A percentile compares a stretch with the other conserved stretches of the same genome.
These are phyloP conservation scores for Carabus problematicus DNA, from an alignment of 2,888 invertebrate genomes.

Conservation along the genomic window DNA sequence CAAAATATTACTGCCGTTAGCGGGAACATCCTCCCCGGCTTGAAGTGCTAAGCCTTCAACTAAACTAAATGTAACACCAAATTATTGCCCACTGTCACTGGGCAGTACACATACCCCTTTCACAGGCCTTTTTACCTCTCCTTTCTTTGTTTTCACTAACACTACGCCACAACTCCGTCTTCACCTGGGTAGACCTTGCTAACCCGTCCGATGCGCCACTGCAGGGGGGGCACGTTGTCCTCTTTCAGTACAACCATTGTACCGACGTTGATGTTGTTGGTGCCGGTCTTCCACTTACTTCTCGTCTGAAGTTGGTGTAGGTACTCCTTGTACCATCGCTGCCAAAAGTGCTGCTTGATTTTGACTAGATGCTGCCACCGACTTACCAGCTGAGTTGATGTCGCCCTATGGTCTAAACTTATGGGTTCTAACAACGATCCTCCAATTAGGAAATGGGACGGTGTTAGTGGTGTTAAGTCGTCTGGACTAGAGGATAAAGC, in stretches of 20 bases:
- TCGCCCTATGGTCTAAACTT: neutral
- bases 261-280: slow-evolving; percentile 4
- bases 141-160: slow-evolving; percentile 3
- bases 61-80: no score
- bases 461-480: slow-evolving; percentile 15
- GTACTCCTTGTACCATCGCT: slow-evolving; percentile 30
- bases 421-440: slow-evolving; percentile 3
- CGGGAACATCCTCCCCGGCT: no score
- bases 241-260: slow-evolving; percentile 40
- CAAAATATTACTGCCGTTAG: no score
- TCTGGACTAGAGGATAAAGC: slow-evolving; percentile 13
- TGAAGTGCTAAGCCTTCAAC: no score
- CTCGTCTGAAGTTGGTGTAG: slow-evolving; percentile 41
- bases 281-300: slow-evolving; percentile 37
- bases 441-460: slow-evolving; percentile 31
- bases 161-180: slow-evolving; percentile 11
- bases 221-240: slow-evolving; percentile 43
- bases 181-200: slow-evolving; percentile 1
- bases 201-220: neutral
- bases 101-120: slow-evolving; percentile 9
- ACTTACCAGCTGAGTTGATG: neutral
- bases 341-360: slow-evolving; percentile 25
- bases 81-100: no score
- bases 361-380: slow-evolving; percentile 18
- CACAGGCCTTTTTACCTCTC: slow-evolving; percentile 14